Conservation (phyloP, 2,888 invertebrate genomes). For the Drepana falcataria region DNA sequence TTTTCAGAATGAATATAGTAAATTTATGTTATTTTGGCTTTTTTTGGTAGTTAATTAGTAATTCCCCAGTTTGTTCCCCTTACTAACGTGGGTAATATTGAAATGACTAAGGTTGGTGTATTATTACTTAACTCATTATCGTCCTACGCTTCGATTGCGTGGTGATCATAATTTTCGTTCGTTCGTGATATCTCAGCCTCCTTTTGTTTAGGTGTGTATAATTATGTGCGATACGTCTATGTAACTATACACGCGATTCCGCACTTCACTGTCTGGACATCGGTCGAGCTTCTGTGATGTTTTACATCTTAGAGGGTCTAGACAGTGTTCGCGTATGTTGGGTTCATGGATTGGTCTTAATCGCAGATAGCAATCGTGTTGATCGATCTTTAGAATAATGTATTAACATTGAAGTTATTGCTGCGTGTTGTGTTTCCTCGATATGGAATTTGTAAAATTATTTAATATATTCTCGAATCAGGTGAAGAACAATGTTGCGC, state of each 20-base stretch:
- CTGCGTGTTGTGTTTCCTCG: too few species aligned
- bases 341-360: too few species aligned
- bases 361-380: too few species aligned
- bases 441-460: too few species aligned
- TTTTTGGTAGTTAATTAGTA: background rate
- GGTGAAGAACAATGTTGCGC: too few species aligned
- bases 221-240: conserved; percentile 36
- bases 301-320: too few species aligned
- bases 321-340: too few species aligned
- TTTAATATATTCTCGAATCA: too few species aligned
- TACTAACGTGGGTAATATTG: conserved; percentile 14
- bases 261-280: conserved; percentile 12
- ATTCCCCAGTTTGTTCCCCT: background rate
- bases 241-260: conserved; percentile 27
- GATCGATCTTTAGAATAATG: too few species aligned
- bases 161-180: conserved; percentile 65
- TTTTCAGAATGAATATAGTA: conserved; percentile 22
- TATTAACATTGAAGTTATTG: too few species aligned
- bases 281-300: conserved; percentile 4
- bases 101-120: conserved; percentile 23
- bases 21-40: too few species aligned
- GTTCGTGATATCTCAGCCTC: conserved; percentile 44
- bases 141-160: conserved; percentile 60
- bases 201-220: conserved; percentile 55
- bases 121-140: conserved; percentile 56